Percentiles rank a stretch among this genome's conserved stretches.
Conservation (phyloP, 2,113 vertebrate genomes). For the Okapia johnstoni region DNA sequence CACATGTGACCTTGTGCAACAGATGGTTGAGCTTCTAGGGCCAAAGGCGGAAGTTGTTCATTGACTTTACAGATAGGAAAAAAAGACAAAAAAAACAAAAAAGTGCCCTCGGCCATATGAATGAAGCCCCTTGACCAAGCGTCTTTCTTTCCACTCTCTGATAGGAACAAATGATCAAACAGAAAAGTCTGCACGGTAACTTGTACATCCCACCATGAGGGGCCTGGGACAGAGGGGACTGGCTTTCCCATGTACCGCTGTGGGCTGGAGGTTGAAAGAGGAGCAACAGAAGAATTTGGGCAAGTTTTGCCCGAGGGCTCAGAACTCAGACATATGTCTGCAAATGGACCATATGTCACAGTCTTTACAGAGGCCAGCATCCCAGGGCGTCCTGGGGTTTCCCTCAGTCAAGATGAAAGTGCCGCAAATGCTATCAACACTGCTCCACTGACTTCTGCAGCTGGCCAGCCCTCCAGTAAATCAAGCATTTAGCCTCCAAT, state of each 20-base stretch:
- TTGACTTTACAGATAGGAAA: not conserved
- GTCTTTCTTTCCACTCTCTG: not conserved
- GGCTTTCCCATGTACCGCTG: not conserved
- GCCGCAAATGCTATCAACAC: not conserved
- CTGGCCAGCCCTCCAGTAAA: not conserved
- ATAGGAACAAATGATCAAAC: not conserved
- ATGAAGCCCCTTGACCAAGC: accelerated
- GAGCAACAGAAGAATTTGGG: not conserved
- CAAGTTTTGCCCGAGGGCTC: not conserved
- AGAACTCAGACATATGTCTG: not conserved
- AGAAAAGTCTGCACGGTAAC: not conserved
- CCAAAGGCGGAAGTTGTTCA: not conserved
- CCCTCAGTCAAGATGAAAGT: constrained; percentile 7
- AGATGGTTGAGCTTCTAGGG: not conserved
- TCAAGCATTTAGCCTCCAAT: not conserved
- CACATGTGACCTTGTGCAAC: not conserved
- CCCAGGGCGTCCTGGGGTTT: not conserved
- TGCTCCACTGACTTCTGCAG: not conserved
- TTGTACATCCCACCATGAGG: accelerated
- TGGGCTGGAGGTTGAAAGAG: not conserved
- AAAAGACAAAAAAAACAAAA: not conserved
- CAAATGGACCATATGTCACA: constrained; percentile 25
- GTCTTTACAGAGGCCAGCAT: not conserved
- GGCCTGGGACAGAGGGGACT: accelerated
- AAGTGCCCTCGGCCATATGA: accelerated